These are phyloP conservation scores for Leptinotarsa juncta DNA, from an alignment of 2,888 invertebrate genomes.

Conservation along the genomic window DNA sequence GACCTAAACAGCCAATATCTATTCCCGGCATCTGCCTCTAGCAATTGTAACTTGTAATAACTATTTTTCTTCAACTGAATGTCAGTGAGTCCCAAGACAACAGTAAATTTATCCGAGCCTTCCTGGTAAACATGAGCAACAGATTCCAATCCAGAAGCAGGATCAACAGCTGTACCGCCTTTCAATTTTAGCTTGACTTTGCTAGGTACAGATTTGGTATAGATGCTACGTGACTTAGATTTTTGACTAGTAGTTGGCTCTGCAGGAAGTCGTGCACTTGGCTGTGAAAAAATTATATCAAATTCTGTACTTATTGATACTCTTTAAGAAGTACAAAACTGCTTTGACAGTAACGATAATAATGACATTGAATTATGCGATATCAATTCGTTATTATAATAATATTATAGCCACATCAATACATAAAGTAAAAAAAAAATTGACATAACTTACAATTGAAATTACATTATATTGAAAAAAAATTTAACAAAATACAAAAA, in stretches of 20 bases:
- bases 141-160: constrained; percentile 84
- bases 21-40: constrained; percentile 77
- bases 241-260: constrained; percentile 56
- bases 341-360: no score
- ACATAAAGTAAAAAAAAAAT: no score
- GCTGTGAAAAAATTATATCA: constrained; percentile 51
- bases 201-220: constrained; percentile 69
- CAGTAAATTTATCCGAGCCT: constrained; percentile 75
- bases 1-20: constrained; percentile 73
- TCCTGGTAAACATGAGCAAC: constrained; percentile 81
- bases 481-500: no score
- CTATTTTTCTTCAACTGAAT: constrained; percentile 90
- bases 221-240: constrained; percentile 61
- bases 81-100: constrained; percentile 86
- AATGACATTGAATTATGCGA: no score
- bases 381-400: no score
- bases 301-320: background rate
- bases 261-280: constrained; percentile 58
- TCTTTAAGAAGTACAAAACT: no score
- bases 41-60: constrained; percentile 92
- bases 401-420: no score
- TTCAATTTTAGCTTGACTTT: constrained; percentile 80
- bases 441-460: no score
- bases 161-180: constrained; percentile 90
- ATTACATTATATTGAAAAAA: no score